phyloP scores from a whole-genome alignment of 2,113 vertebrate species.

The Seriola quinqueradiata region DNA sequence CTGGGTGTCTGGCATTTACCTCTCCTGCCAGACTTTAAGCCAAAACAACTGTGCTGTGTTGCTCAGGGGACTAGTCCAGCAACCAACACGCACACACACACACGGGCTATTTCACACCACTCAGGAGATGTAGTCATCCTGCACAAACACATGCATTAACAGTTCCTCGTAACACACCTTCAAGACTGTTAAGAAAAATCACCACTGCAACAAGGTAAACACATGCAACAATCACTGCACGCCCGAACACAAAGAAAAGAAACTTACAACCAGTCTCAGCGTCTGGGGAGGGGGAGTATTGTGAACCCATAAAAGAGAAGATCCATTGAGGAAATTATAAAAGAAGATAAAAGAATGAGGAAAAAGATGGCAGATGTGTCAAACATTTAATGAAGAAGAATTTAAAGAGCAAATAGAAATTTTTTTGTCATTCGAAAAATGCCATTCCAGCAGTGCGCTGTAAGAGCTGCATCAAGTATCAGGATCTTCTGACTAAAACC shows the following conservation, averaged over 20 bases:
- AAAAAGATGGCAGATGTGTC: slow-evolving; percentile 36
- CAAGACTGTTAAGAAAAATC: slow-evolving; percentile 38
- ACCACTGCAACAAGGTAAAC: slow-evolving; percentile 75
- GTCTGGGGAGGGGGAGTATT: slow-evolving; percentile 51
- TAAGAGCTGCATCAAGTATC: not conserved
- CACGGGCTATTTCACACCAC: slow-evolving; percentile 45
- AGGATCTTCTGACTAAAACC: not conserved
- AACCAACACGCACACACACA: slow-evolving; percentile 36
- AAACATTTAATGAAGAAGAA: slow-evolving; percentile 21
- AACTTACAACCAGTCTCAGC: slow-evolving; percentile 80
- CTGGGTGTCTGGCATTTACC: slow-evolving; percentile 65
- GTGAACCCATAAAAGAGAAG: slow-evolving; percentile 60
- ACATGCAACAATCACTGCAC: slow-evolving; percentile 76
- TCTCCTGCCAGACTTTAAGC: slow-evolving; percentile 57
- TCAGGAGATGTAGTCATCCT: slow-evolving; percentile 29
- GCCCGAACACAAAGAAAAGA: slow-evolving; percentile 62
- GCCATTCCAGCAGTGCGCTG: slow-evolving; percentile 2
- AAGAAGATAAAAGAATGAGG: slow-evolving; percentile 45
- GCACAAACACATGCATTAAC: slow-evolving; percentile 71
- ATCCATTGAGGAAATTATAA: slow-evolving; percentile 55
- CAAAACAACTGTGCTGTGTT: slow-evolving; percentile 73
- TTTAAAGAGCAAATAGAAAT: slow-evolving; percentile 13
- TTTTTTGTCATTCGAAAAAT: not conserved
- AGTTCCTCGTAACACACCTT: slow-evolving; percentile 33
- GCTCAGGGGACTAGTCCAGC: slow-evolving; percentile 39